These are phyloP conservation scores for Timema podura DNA, from an alignment of 2,888 invertebrate species.

Conservation along the genomic window DNA sequence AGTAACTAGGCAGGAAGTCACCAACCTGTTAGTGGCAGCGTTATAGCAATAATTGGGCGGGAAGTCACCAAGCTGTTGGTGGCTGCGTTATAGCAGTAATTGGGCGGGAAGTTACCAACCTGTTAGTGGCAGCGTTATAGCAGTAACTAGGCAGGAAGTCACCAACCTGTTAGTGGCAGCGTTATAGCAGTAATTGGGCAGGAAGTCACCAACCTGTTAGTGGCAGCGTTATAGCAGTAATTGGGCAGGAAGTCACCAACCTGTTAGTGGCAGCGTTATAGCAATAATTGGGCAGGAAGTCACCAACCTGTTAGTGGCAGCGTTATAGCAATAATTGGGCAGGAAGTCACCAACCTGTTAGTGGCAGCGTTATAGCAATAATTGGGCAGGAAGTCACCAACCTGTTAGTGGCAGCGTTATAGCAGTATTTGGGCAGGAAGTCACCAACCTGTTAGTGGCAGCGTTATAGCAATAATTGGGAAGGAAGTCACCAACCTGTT, in stretches of 20 bases:
- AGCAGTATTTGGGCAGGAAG: conserved; percentile 96
- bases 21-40: conserved; percentile 89
- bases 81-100: too few relatives aligned
- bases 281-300: too few relatives aligned
- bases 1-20: neutral
- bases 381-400: conserved; percentile 40
- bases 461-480: too few relatives aligned
- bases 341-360: conserved; percentile 66
- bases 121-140: conserved; percentile 95
- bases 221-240: conserved; percentile 98
- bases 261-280: too few relatives aligned
- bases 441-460: conserved; percentile 48
- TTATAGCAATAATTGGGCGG: conserved; percentile 98
- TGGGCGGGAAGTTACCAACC: conserved; percentile 50
- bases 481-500: conserved; percentile 61
- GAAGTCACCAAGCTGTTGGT: conserved; percentile 60
- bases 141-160: conserved; percentile 98
- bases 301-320: conserved; percentile 84
- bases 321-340: conserved; percentile 97
- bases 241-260: conserved; percentile 86
- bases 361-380: too few relatives aligned
- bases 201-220: conserved; percentile 65
- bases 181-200: too few relatives aligned
- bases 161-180: too few relatives aligned
- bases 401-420: conserved; percentile 96